Evolutionary conservation across 2,888 invertebrate species (phyloP).

Genomic region (Trichogramma dendrolimi): DNA sequence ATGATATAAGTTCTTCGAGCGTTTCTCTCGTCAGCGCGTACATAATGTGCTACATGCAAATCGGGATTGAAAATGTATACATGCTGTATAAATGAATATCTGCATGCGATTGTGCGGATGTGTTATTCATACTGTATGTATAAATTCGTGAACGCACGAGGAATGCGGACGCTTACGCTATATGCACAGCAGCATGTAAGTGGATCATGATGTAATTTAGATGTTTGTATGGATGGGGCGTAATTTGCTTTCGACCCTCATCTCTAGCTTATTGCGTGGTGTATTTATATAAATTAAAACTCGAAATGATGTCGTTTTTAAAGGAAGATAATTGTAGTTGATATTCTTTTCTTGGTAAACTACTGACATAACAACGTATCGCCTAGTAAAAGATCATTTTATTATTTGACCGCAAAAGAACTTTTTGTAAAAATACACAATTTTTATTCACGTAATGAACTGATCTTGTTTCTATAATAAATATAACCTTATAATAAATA

Average conservation of each 20-base stretch:
- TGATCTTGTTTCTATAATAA: too few relatives aligned
- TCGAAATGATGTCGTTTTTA: too few relatives aligned
- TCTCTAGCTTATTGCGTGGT: slow-evolving; percentile 15
- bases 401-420: too few relatives aligned
- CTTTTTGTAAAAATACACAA: too few relatives aligned
- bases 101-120: slow-evolving; percentile 4
- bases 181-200: not conserved
- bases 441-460: too few relatives aligned
- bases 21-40: slow-evolving; percentile 14
- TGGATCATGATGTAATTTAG: slow-evolving; percentile 35
- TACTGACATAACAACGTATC: too few relatives aligned
- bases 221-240: slow-evolving; percentile 41
- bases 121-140: not conserved
- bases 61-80: not conserved
- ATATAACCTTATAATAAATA: too few relatives aligned
- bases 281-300: slow-evolving; percentile 11
- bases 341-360: too few relatives aligned
- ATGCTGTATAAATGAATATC: slow-evolving; percentile 7
- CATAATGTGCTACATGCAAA: not conserved
- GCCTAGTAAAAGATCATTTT: too few relatives aligned
- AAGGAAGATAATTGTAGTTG: too few relatives aligned
- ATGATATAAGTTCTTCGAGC: slow-evolving; percentile 16
- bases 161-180: not conserved
- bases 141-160: not conserved
- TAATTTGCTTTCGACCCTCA: slow-evolving; percentile 6